phyloP scores from a whole-genome alignment of 2,797 vertebrate genomes.

The Leuciscus waleckii region DNA sequence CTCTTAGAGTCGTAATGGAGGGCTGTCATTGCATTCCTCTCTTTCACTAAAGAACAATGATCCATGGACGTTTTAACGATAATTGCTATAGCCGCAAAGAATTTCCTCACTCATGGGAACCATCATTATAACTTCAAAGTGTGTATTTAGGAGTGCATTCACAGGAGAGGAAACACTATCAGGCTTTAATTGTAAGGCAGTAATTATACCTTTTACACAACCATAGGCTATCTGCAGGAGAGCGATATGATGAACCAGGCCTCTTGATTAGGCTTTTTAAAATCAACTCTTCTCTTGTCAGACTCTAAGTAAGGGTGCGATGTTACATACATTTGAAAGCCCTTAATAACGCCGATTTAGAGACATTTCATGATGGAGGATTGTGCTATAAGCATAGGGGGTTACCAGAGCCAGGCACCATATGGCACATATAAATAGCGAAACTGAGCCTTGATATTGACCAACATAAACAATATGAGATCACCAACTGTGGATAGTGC shows the following conservation, averaged over 20 bases:
- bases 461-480: background rate
- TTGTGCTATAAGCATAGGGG: conserved; percentile 6
- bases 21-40: conserved; percentile 38
- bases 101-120: conserved; percentile 60
- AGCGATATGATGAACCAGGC: conserved; percentile 64
- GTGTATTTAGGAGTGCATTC: conserved; percentile 66
- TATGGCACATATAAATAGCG: background rate
- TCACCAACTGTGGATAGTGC: background rate
- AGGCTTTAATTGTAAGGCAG: conserved; percentile 68
- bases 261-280: conserved; percentile 70
- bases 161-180: conserved; percentile 56
- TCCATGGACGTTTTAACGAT: conserved; percentile 54
- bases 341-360: conserved; percentile 64
- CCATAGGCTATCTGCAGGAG: conserved; percentile 64
- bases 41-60: conserved; percentile 49
- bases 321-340: conserved; percentile 67
- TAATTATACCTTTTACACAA: conserved; percentile 75
- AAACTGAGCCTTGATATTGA: background rate
- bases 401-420: background rate
- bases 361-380: conserved; percentile 54
- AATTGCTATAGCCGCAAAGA: conserved; percentile 65
- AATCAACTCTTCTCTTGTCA: conserved; percentile 63
- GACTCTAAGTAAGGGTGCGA: conserved; percentile 65
- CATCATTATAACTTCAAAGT: conserved; percentile 70
- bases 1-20: background rate